phyloP scores from a whole-genome alignment of 2,113 vertebrate species.

The Cairina moschata region DNA sequence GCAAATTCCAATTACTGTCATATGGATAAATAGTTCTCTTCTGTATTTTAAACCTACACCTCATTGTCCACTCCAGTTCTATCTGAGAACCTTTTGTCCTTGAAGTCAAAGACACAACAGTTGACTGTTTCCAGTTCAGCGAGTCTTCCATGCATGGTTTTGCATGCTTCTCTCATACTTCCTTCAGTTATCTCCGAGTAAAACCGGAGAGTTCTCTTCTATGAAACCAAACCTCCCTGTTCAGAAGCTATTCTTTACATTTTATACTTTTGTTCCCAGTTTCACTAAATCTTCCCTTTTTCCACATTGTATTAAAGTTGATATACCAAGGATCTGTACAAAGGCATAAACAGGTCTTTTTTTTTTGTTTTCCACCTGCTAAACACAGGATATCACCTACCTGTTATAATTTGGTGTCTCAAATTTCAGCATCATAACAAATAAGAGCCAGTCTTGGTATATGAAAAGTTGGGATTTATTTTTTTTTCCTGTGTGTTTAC shows the following conservation, averaged over 20 bases:
- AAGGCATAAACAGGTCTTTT: not conserved
- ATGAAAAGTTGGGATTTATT: not conserved
- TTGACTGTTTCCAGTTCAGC: not conserved
- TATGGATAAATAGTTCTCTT: not conserved
- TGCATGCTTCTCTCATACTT: not conserved
- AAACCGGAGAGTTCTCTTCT: not conserved
- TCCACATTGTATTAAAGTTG: not conserved
- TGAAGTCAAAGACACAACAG: not conserved
- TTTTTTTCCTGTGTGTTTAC: not conserved
- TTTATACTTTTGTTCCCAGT: not conserved
- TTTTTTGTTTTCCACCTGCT: not conserved
- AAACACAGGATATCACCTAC: not conserved
- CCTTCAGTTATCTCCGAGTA: not conserved
- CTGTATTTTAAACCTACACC: not conserved
- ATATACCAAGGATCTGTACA: not conserved
- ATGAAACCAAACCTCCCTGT: not conserved
- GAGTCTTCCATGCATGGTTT: not conserved
- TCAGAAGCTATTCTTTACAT: not conserved
- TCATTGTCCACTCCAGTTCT: accelerated
- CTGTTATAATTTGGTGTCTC: not conserved
- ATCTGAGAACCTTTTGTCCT: not conserved
- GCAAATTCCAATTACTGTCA: not conserved
- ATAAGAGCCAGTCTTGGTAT: not conserved
- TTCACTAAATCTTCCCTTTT: not conserved
- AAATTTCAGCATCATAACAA: not conserved